Evolutionary conservation across 2,113 vertebrate species (phyloP).

Genomic region (Protobothrops mucrosquamatus): DNA sequence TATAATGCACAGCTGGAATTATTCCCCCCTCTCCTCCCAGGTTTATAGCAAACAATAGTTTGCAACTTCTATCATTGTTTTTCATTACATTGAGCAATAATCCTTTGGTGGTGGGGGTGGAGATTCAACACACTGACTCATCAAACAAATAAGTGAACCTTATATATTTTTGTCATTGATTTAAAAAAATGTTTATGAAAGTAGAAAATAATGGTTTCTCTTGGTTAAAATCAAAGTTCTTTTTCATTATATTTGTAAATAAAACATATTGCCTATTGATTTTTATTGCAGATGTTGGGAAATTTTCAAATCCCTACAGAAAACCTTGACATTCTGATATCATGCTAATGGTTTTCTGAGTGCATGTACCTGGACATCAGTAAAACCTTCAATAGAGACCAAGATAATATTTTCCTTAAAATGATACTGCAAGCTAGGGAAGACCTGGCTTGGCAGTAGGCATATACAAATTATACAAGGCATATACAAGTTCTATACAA

Average conservation of each 20-base stretch:
- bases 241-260: constrained; percentile 40
- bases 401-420: background rate
- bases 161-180: background rate
- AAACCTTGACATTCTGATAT: constrained; percentile 10
- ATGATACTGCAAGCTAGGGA: background rate
- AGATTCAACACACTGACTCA: background rate
- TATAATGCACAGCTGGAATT: constrained; percentile 35
- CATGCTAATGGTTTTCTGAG: background rate
- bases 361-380: background rate
- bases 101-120: background rate
- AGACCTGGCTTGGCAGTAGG: background rate
- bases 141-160: background rate
- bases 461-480: no score
- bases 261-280: constrained; percentile 5
- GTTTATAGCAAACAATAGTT: constrained; percentile 27
- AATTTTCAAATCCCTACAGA: background rate
- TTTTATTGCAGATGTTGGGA: background rate
- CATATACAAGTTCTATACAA: background rate
- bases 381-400: background rate
- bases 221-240: background rate
- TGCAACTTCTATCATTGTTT: constrained; percentile 33
- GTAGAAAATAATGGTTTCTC: background rate
- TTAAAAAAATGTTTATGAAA: background rate
- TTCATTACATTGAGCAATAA: constrained; percentile 20
- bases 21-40: constrained; percentile 22